phyloP scores from a whole-genome alignment of 2,797 vertebrate genomes.

The Sebastes ruberrimus region DNA sequence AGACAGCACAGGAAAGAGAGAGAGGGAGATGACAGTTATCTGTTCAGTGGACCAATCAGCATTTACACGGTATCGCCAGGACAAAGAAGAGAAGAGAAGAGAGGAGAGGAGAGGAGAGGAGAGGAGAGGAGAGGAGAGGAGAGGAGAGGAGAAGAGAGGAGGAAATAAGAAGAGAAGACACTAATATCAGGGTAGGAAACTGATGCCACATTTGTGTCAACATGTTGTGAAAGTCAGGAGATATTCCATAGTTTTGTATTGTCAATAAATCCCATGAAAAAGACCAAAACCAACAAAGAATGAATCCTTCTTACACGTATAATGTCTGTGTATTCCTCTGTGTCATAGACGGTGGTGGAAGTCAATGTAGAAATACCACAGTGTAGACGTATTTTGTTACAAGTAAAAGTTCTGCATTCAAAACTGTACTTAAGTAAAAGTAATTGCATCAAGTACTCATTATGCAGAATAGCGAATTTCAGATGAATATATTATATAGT shows the following conservation, averaged over 20 bases:
- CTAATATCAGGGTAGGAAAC: constrained; percentile 17
- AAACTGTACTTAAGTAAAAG: too few relatives aligned
- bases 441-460: too few relatives aligned
- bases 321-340: not conserved
- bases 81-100: not conserved
- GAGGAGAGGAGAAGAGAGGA: constrained; percentile 50
- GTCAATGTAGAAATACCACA: not conserved
- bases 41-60: constrained; percentile 60
- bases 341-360: not conserved
- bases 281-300: not conserved
- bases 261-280: not conserved
- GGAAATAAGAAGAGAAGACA: constrained; percentile 55
- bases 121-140: not conserved
- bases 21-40: constrained; percentile 79
- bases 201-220: not conserved
- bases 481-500: too few relatives aligned
- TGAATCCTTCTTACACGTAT: not conserved
- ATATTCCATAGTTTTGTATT: not conserved
- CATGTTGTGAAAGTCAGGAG: not conserved
- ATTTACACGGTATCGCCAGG: constrained; percentile 40
- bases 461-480: too few relatives aligned
- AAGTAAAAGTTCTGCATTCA: too few relatives aligned
- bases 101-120: not conserved
- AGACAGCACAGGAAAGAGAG: constrained; percentile 84
- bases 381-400: too few relatives aligned